Conservation (phyloP, 1,140 invertebrate species). For the Caenorhabditis briggsae region DNA sequence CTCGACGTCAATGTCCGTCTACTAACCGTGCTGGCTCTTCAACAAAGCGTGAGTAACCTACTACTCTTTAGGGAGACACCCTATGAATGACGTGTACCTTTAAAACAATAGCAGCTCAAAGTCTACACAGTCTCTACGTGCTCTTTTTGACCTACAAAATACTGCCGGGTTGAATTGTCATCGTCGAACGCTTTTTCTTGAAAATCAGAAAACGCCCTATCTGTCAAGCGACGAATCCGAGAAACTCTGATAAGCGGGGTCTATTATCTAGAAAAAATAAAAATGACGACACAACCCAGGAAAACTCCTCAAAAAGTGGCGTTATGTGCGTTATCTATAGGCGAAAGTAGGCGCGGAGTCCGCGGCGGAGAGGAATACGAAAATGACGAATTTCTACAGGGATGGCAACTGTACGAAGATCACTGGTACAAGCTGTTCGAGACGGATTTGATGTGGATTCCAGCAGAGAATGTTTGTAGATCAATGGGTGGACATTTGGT, state of each 20-base stretch:
- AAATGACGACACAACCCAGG: slow-evolving; percentile 16
- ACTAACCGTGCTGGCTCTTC: slow-evolving; percentile 61
- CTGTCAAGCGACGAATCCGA: slow-evolving; percentile 1
- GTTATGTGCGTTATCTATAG: slow-evolving; percentile 25
- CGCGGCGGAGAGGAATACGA: background rate
- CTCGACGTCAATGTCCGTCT: slow-evolving; percentile 64
- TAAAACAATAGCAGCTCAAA: background rate
- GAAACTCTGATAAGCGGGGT: background rate
- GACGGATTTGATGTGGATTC: slow-evolving; percentile 74
- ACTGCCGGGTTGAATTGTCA: slow-evolving; percentile 20
- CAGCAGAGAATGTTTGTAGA: slow-evolving; percentile 75
- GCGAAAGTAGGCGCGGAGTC: background rate
- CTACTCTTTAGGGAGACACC: background rate
- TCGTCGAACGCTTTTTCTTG: slow-evolving; percentile 65
- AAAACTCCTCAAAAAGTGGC: no score
- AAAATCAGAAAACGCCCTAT: slow-evolving; percentile 64
- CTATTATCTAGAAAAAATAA: slow-evolving; percentile 24
- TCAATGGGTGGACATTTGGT: slow-evolving; percentile 72
- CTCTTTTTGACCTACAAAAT: slow-evolving; percentile 49
- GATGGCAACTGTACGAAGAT: slow-evolving; percentile 69
- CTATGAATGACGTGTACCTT: background rate
- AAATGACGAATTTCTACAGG: slow-evolving; percentile 61
- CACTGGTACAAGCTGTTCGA: slow-evolving; percentile 75
- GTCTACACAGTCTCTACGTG: slow-evolving; percentile 18
- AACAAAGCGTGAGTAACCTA: slow-evolving; percentile 60